phyloP scores from a whole-genome alignment of 2,113 vertebrate species.

The Nothobranchius furzeri region DNA sequence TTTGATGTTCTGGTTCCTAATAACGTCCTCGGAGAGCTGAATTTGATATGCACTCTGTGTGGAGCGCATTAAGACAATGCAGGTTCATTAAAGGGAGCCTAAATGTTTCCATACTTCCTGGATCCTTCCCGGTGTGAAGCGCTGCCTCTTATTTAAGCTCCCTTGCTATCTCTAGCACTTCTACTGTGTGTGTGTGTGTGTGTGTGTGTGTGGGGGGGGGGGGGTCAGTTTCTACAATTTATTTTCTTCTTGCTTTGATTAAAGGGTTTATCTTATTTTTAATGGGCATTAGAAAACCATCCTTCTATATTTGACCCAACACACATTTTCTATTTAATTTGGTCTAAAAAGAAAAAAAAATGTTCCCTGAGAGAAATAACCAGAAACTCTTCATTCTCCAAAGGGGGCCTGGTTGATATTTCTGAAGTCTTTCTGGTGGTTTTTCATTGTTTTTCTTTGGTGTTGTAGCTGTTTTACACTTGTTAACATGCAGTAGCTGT shows the following conservation, averaged over 20 bases:
- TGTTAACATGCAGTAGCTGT: too few relatives aligned
- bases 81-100: conserved; percentile 73
- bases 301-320: neutral
- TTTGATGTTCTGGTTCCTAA: conserved; percentile 74
- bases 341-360: neutral
- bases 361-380: neutral
- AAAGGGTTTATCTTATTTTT: neutral
- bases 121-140: conserved; percentile 55
- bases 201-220: neutral
- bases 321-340: neutral
- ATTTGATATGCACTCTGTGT: conserved; percentile 73
- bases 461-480: too few relatives aligned
- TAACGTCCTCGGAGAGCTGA: conserved; percentile 70
- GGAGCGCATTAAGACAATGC: conserved; percentile 65
- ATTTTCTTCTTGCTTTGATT: neutral
- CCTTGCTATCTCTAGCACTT: conserved; percentile 10
- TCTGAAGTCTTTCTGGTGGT: too few relatives aligned
- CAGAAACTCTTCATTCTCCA: neutral
- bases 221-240: neutral
- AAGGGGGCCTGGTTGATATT: too few relatives aligned
- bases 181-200: neutral
- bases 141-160: conserved; percentile 43
- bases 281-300: neutral
- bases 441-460: too few relatives aligned
- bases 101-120: conserved; percentile 73